These are phyloP conservation scores for Eulemur mongoz DNA, from an alignment of 2,797 vertebrate species.

Conservation along the genomic window DNA sequence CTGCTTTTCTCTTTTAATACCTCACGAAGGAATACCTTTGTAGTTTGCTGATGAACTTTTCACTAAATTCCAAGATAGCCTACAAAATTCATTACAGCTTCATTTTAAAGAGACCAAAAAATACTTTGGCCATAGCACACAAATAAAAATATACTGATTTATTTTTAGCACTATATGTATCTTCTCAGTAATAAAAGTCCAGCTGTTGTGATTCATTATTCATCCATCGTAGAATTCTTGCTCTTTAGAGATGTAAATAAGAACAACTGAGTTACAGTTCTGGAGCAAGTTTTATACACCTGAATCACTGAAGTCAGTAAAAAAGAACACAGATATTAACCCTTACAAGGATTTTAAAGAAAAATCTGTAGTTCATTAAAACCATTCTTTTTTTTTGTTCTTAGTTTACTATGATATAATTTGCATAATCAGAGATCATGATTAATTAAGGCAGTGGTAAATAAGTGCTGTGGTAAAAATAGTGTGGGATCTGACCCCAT, in stretches of 20 bases:
- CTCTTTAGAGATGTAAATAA: conserved; percentile 65
- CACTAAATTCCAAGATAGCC: conserved; percentile 13
- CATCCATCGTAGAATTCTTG: conserved; percentile 56
- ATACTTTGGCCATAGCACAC: conserved; percentile 35
- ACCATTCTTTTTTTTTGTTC: background rate
- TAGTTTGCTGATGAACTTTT: conserved; percentile 41
- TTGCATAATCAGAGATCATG: background rate
- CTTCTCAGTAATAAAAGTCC: conserved; percentile 67
- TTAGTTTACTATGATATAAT: background rate
- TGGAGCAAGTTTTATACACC: conserved; percentile 59
- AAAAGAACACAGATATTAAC: conserved; percentile 58
- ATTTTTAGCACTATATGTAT: conserved; percentile 71
- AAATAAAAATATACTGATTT: conserved; percentile 74
- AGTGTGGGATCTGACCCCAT: background rate
- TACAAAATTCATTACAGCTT: conserved; percentile 54
- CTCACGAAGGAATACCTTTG: background rate
- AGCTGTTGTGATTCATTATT: conserved; percentile 69
- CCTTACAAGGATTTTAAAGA: background rate
- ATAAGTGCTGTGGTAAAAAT: background rate
- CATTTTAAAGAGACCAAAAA: conserved; percentile 51
- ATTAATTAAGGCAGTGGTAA: background rate
- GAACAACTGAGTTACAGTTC: conserved; percentile 51
- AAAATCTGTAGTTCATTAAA: background rate
- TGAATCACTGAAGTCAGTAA: conserved; percentile 49
- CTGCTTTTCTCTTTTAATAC: conserved; percentile 37